Evolutionary conservation across 2,888 invertebrate species (phyloP), one percentile per base, ranked within the genome.

Genomic region (Smittia sp.): DNA sequence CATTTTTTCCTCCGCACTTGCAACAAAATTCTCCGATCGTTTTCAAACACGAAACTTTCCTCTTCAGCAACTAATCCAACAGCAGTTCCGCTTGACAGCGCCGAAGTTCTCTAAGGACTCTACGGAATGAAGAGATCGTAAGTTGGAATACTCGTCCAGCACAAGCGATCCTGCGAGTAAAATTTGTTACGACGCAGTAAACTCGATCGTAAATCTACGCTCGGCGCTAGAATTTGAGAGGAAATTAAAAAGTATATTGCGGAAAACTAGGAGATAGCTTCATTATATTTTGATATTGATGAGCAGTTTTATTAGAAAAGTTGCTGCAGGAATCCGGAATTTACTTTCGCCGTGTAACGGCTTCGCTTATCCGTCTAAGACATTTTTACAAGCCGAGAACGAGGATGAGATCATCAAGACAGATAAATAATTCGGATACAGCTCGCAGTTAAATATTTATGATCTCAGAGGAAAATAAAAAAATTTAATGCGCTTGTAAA

Each of bases 361-460:
- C n/a, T 46, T 46, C 46, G 15, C 18, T 18, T 20, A 58, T 18
- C 58, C 58, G 18, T 58, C 58, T 18, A 7, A 7, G 58, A 20
- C 58, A 11, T 20, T 58, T 58, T 58, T 58, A 58, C 58, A 58
- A 20, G 58, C 58, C 58, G 46, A 46, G 46, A 46, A 46, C 46
- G 46, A 69, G 69, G 41, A 69, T 15, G 52, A 69, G 41, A 69
- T 58, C 18, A 58, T 20, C 46, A 41, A 68, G 39, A 41, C 11
- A 68, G 68, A 68, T 68, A 68, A 68, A 68, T 68, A 68, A 68
- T 68, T 68, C 68, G 68, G 32, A 67, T 46, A 67, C 52, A 69
- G 41, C 24, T 67, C 24, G 41, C 41, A 69, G 52, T 69, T 54
- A 69, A 69, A 69, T 69, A 69, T 69, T 69, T 69, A 69, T 69